Conservation (phyloP, 2,797 vertebrate genomes). For the Coccyzus lansbergi region DNA sequence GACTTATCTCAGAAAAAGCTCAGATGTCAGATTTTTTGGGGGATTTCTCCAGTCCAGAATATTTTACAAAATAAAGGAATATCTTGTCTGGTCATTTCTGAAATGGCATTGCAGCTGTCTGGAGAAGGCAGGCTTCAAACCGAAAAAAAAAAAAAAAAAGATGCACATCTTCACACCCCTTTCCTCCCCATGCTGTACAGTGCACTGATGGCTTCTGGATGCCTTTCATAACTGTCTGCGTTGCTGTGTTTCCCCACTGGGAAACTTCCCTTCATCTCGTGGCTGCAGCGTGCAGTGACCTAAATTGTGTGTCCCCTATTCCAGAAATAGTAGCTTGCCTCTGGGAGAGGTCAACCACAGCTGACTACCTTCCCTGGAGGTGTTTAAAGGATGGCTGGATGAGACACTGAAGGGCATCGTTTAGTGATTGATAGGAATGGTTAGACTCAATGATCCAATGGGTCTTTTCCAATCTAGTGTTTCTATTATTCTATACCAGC, state of each 20-base stretch:
- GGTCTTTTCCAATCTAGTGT: no score
- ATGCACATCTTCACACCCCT: fast-evolving
- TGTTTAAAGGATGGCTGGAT: no score
- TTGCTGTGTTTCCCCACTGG: background rate
- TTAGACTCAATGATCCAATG: no score
- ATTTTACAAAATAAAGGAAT: background rate
- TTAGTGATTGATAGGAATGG: no score
- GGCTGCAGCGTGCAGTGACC: background rate
- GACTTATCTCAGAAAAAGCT: background rate
- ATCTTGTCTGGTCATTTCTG: background rate
- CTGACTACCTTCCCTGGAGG: no score
- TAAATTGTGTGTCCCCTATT: background rate
- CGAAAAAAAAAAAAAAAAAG: background rate
- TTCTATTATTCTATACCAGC: no score
- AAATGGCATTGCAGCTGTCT: background rate
- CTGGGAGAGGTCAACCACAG: background rate
- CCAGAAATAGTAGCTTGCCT: constrained; percentile 5
- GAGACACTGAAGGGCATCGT: no score
- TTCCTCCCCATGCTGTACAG: background rate
- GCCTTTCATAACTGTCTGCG: background rate
- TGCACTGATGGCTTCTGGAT: background rate
- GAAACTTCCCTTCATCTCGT: fast-evolving
- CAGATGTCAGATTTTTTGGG: background rate
- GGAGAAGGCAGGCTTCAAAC: background rate
- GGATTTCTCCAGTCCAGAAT: background rate